phyloP scores from a whole-genome alignment of 2,113 vertebrate species.

The Ia io region DNA sequence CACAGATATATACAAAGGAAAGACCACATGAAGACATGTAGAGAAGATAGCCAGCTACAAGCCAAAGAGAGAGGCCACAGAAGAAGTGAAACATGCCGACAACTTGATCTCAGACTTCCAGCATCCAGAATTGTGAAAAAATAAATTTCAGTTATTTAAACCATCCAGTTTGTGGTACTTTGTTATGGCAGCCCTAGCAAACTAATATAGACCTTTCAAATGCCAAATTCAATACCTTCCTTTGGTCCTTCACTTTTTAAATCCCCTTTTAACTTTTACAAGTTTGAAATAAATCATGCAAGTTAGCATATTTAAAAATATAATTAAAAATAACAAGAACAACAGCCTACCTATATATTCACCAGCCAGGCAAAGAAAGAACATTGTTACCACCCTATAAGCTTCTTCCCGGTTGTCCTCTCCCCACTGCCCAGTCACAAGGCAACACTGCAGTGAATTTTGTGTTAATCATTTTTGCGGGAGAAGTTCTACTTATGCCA shows the following conservation, averaged over 20 bases:
- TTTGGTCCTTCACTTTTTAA: neutral
- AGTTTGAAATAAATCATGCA: neutral
- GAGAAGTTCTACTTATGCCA: neutral
- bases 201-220: neutral
- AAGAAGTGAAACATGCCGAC: neutral
- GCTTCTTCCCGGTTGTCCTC: neutral
- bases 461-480: neutral
- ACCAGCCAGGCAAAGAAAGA: neutral
- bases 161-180: neutral
- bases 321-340: neutral
- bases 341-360: neutral
- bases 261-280: neutral
- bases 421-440: neutral
- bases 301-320: neutral
- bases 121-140: neutral
- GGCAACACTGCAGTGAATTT: neutral
- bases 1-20: neutral
- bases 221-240: neutral
- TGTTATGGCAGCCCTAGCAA: neutral
- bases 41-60: neutral
- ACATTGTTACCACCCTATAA: neutral
- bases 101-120: neutral
- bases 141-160: neutral
- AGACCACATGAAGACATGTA: accelerated
- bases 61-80: neutral